Evolutionary conservation across 2,888 invertebrate genomes (phyloP).

Genomic region (Tipula helvola): DNA sequence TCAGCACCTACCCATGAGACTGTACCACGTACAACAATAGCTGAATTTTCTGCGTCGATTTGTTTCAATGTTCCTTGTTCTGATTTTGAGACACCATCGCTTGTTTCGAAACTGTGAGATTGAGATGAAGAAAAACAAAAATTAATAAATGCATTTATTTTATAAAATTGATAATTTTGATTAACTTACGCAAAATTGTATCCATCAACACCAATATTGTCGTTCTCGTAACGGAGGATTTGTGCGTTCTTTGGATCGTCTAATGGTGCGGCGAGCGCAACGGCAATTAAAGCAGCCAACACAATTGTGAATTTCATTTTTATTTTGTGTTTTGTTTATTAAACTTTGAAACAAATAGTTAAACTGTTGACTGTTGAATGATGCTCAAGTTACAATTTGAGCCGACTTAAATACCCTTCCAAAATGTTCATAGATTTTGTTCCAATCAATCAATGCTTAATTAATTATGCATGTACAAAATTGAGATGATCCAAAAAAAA

Average conservation of each 20-base stretch:
- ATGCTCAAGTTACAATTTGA: neutral
- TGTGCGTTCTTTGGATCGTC: slow-evolving; percentile 38
- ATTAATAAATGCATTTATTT: neutral
- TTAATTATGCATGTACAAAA: neutral
- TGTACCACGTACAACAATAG: slow-evolving; percentile 46
- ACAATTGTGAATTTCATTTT: slow-evolving; percentile 28
- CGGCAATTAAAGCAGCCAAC: slow-evolving; percentile 33
- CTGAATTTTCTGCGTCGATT: slow-evolving; percentile 48
- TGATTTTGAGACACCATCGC: slow-evolving; percentile 47
- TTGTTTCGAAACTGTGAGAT: slow-evolving; percentile 44
- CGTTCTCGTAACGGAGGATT: slow-evolving; percentile 43
- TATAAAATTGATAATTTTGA: neutral
- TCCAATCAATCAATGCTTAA: neutral
- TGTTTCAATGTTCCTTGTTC: slow-evolving; percentile 49
- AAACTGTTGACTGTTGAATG: neutral
- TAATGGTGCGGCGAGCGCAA: slow-evolving; percentile 27
- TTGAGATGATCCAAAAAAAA: neutral
- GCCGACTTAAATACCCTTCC: neutral
- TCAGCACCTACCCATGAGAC: slow-evolving; percentile 48
- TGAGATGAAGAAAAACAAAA: neutral
- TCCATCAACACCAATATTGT: slow-evolving; percentile 43
- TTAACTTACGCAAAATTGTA: slow-evolving; percentile 48
- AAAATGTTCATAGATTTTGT: neutral
- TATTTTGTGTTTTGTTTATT: slow-evolving; percentile 15
- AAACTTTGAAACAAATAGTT: neutral